A percentile compares a stretch with the other conserved stretches of the same genome.
Conservation (phyloP, 2,888 invertebrate genomes). For the Itoplectis maculator region DNA sequence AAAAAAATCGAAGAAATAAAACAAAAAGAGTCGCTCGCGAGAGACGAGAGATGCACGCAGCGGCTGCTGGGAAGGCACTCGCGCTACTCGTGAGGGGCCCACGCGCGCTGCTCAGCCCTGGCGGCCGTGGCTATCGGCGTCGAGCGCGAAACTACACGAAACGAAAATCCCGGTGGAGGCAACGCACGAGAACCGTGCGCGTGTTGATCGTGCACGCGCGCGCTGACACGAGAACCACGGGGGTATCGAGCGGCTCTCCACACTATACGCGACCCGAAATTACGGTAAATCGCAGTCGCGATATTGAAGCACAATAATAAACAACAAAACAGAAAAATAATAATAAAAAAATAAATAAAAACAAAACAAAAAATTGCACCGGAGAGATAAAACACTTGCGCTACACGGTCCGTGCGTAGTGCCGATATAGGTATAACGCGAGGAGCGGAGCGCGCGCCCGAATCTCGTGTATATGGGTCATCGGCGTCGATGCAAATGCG, state of each 20-base stretch:
- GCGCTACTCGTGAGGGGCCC: conserved; percentile 67
- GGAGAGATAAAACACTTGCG: conserved; percentile 14
- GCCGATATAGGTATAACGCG: conserved; percentile 19
- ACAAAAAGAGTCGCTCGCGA: conserved; percentile 25
- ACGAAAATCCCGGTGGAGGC: conserved; percentile 31
- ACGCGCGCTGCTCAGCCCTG: conserved; percentile 63
- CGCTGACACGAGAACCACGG: conserved; percentile 39
- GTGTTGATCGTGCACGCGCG: background rate
- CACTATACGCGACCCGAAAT: no score
- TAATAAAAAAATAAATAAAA: no score
- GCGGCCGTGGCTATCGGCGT: conserved; percentile 63
- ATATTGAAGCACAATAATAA: conserved; percentile 1
- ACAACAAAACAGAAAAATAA: conserved; percentile 6
- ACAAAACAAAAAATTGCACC: conserved; percentile 22
- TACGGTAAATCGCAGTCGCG: conserved; percentile 6
- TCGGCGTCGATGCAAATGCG: conserved; percentile 83
- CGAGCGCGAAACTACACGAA: conserved; percentile 67
- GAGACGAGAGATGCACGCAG: conserved; percentile 63
- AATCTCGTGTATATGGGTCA: conserved; percentile 81
- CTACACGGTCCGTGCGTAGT: background rate
- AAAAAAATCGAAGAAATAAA: conserved; percentile 7
- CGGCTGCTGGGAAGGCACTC: conserved; percentile 65
- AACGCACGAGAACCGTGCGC: background rate
- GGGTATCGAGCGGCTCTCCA: no score
- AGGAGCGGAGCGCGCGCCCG: conserved; percentile 70